Conservation (phyloP, 2,888 invertebrate genomes). For the Oscheius sp. region DNA sequence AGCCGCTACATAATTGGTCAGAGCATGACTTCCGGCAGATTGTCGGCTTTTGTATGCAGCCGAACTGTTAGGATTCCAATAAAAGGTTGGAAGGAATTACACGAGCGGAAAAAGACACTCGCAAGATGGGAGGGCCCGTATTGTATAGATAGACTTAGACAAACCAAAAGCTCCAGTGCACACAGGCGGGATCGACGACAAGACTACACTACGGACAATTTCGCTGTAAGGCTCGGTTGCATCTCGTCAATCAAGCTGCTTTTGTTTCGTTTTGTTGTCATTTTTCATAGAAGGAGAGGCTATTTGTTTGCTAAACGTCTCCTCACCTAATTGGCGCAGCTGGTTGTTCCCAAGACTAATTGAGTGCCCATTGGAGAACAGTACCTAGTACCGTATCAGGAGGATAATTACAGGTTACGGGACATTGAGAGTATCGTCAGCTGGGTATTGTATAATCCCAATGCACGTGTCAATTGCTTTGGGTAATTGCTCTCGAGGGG, state of each 20-base stretch:
- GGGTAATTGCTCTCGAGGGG: background rate
- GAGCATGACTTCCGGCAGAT: conserved; percentile 1
- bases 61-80: no score
- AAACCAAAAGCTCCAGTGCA: background rate
- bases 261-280: no score
- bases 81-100: background rate
- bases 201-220: no score
- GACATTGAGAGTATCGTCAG: conserved; percentile 32
- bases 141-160: background rate
- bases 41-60: background rate
- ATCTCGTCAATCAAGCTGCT: no score
- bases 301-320: conserved; percentile 23
- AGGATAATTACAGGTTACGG: conserved; percentile 31
- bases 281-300: background rate
- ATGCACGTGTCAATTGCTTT: conserved; percentile 18
- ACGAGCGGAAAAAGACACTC: background rate
- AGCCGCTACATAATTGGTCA: conserved; percentile 32
- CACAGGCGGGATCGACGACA: no score
- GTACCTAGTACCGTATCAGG: conserved; percentile 23
- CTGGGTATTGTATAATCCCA: conserved; percentile 24
- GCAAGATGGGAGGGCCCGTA: background rate
- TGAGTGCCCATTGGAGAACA: conserved; percentile 5
- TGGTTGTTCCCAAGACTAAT: conserved; percentile 21
- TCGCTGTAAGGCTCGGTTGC: no score
- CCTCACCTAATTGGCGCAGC: conserved; percentile 19